Percentiles rank a stretch among this genome's conserved stretches.
Evolutionary conservation across 2,797 vertebrate species (phyloP).

Genomic region (Crenuchus spilurus): DNA sequence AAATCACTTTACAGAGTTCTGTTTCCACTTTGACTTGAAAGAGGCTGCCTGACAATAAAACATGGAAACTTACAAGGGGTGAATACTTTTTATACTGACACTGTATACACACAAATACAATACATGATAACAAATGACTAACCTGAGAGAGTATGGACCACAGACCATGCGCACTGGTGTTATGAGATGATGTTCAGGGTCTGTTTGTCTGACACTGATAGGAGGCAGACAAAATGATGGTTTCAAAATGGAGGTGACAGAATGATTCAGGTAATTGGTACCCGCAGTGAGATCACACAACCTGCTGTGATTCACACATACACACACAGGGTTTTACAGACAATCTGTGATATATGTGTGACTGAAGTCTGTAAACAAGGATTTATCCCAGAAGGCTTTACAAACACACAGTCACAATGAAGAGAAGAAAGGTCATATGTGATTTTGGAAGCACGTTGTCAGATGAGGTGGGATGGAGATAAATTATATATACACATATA

Average conservation of each 20-base stretch:
- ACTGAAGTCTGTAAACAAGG: conserved; percentile 3
- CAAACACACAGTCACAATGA: background rate
- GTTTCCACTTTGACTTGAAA: too few species aligned
- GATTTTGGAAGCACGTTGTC: background rate
- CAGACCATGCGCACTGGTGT: conserved; percentile 15
- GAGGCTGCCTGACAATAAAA: too few species aligned
- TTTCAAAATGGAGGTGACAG: conserved; percentile 4
- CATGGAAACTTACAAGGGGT: too few species aligned
- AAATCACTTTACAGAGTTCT: too few species aligned
- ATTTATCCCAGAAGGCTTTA: background rate
- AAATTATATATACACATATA: too few species aligned
- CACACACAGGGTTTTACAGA: conserved; percentile 11
- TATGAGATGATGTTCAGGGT: conserved; percentile 35
- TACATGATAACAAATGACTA: conserved; percentile 33
- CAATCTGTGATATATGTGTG: background rate
- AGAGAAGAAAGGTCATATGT: background rate
- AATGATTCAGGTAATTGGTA: conserved; percentile 16
- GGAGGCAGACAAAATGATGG: background rate
- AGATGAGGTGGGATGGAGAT: background rate
- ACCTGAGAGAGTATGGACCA: conserved; percentile 21
- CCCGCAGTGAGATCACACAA: conserved; percentile 68
- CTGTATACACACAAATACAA: conserved; percentile 10
- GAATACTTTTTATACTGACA: too few species aligned
- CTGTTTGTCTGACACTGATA: background rate
- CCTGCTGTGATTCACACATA: conserved; percentile 15